Evolutionary conservation across 2,888 invertebrate species (phyloP).

Genomic region (Julus scanicus): DNA sequence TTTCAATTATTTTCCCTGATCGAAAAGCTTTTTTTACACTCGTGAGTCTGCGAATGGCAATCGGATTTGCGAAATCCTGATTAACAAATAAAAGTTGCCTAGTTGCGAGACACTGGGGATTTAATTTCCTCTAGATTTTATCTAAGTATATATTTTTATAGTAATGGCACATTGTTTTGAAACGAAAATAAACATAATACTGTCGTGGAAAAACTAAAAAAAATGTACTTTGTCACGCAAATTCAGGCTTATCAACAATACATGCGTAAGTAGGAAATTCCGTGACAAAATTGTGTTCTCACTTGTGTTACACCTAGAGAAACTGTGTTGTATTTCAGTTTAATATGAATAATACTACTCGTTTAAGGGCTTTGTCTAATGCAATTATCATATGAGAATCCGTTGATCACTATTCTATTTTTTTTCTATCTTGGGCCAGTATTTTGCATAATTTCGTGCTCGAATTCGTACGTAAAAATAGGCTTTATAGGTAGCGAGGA

Average conservation of each 20-base stretch:
- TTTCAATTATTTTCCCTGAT: background rate
- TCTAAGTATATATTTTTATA: background rate
- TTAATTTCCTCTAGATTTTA: background rate
- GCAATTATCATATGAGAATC: background rate
- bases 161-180: background rate
- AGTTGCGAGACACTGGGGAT: background rate
- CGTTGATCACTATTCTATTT: background rate
- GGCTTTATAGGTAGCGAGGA: background rate
- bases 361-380: background rate
- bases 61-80: constrained; percentile 15
- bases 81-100: background rate
- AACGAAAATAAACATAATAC: no score
- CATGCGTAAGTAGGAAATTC: background rate
- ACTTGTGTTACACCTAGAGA: background rate
- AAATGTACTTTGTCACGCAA: background rate
- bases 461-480: background rate
- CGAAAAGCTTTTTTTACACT: background rate
- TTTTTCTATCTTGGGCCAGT: background rate
- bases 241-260: background rate
- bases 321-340: background rate
- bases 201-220: background rate
- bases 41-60: background rate
- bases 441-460: background rate
- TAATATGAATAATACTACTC: background rate
- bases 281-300: background rate